Evolutionary conservation across 2,113 vertebrate genomes (phyloP).

Genomic region (Alligator mississippiensis): DNA sequence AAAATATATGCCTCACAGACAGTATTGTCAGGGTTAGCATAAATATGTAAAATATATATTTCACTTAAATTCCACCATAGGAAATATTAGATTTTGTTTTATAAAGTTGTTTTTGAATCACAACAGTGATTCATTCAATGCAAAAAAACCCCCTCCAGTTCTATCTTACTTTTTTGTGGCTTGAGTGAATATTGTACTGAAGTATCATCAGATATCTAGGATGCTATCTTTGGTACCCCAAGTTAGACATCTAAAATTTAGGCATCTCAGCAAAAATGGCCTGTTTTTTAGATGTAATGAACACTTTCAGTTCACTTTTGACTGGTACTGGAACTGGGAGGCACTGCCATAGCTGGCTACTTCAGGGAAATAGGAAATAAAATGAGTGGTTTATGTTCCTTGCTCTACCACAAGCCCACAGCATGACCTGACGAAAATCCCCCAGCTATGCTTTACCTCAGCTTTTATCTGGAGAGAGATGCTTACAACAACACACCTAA

Average conservation of each 20-base stretch:
- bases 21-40: constrained; percentile 12
- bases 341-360: not conserved
- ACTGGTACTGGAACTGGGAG: not conserved
- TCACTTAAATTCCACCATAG: constrained; percentile 24
- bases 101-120: constrained; percentile 10
- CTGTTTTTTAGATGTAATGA: not conserved
- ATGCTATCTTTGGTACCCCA: fast-evolving
- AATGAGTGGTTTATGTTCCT: not conserved
- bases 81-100: constrained; percentile 34
- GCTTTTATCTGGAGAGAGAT: constrained; percentile 45
- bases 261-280: not conserved
- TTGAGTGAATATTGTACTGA: not conserved
- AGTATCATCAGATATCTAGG: not conserved
- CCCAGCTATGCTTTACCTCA: constrained; percentile 35
- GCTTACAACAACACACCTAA: constrained; percentile 27
- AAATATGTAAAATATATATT: not conserved
- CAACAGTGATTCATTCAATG: constrained; percentile 6
- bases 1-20: constrained; percentile 17
- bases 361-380: not conserved
- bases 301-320: not conserved
- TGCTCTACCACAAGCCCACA: constrained; percentile 29
- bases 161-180: not conserved
- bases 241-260: not conserved
- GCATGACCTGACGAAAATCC: constrained; percentile 39
- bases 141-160: constrained; percentile 3